These are phyloP conservation scores for Notamacropus eugenii DNA, from an alignment of 2,797 vertebrate genomes.

Conservation along the genomic window DNA sequence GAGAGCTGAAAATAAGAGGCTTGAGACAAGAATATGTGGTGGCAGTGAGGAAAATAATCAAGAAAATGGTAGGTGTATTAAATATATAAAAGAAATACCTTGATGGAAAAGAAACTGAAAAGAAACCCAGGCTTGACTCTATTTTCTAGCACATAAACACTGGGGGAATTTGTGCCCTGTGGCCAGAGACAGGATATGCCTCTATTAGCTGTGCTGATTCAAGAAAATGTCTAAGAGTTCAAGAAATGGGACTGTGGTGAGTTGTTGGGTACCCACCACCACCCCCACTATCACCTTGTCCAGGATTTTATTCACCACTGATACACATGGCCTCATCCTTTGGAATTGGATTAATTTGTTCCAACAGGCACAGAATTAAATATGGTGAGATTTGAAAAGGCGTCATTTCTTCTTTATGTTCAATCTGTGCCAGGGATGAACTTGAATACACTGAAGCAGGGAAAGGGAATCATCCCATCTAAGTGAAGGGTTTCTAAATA, in stretches of 20 bases:
- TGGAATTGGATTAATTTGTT: not conserved
- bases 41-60: slow-evolving; percentile 74
- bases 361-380: not conserved
- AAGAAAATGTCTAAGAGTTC: slow-evolving; percentile 22
- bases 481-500: slow-evolving; percentile 44
- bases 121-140: not conserved
- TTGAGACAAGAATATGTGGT: slow-evolving; percentile 71
- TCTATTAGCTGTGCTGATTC: not conserved
- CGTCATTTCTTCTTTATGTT: slow-evolving; percentile 14
- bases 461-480: slow-evolving; percentile 38
- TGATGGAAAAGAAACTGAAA: not conserved
- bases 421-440: not conserved
- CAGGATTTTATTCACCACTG: slow-evolving; percentile 2
- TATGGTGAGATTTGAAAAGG: slow-evolving; percentile 1
- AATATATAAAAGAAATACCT: not conserved
- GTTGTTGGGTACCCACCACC: not conserved
- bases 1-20: slow-evolving; percentile 53
- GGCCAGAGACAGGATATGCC: not conserved
- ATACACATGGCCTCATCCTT: not conserved
- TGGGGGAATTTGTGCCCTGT: not conserved
- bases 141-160: not conserved
- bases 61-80: slow-evolving; percentile 51
- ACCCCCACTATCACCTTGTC: slow-evolving; percentile 38
- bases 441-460: not conserved
- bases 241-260: not conserved